Evolutionary conservation across 2,113 vertebrate species (phyloP), one percentile per base, ranked within the genome.

Genomic region (Dicentrarchus labrax): DNA sequence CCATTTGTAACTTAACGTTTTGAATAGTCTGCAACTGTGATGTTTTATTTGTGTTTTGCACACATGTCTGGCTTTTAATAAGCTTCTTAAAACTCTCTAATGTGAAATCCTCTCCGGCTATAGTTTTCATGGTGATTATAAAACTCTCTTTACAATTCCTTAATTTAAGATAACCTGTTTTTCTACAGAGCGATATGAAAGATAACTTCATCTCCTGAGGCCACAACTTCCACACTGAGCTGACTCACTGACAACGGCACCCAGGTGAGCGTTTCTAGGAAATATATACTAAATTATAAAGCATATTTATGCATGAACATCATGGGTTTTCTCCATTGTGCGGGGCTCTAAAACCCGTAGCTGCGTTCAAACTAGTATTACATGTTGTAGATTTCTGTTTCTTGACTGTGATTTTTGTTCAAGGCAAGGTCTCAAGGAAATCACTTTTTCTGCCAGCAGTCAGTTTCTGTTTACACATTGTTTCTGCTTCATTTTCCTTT

Each of bases 201-300:
- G 70, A 87, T 75, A 86, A 88, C 71, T 91, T 89, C 24, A 67
- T 65, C 66, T 89, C 81, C 84, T 88, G 87, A 90, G 67, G 89
- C 88, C 80, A 89, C 61, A 91, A 90, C 76, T 88, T 90, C 88
- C 74, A 85, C 76, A 56, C 66, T 76, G 85, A 88, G 84, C 74
- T 85, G 86, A 85, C 84, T 90, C 91, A 83, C 91, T 73, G 74
- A 87, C 72, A 93, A 36, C 90, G 87, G 80, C 76, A 81, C 59
- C 71, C 76, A 89, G 90, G 93, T 94, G 70, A 94, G 91, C 88
- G 80, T 81, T 84, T 60, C 50, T 38, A 76, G 30, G 16, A 73
- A 30, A 50, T 7, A 66, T 22, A 24, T 13, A 41, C 6, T 10
- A 56, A 7, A 43, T 65, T 1, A 62, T 19, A 21, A 10, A 48